Conservation (phyloP, 2,888 invertebrate species). For the Poecilus cupreus region DNA sequence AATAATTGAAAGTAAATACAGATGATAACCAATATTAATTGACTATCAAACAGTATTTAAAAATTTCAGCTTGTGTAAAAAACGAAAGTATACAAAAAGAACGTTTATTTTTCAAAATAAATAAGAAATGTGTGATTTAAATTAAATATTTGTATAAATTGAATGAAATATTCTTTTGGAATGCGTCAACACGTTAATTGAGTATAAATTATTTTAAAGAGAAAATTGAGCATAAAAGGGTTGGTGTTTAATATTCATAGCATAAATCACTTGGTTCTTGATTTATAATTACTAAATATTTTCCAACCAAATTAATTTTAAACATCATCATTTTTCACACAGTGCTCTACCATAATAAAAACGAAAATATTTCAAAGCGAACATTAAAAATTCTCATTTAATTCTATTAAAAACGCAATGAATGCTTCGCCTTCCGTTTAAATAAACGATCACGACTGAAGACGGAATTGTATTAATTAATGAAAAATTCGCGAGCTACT, state of each 20-base stretch:
- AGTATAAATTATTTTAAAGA: not conserved
- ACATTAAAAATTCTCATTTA: slow-evolving; percentile 33
- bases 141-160: too few species aligned
- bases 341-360: not conserved
- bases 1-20: not conserved
- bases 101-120: too few species aligned
- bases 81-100: too few species aligned
- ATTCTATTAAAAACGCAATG: slow-evolving; percentile 29
- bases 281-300: slow-evolving; percentile 20
- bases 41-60: not conserved
- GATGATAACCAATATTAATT: not conserved
- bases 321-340: slow-evolving; percentile 16
- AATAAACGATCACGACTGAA: slow-evolving; percentile 20
- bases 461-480: slow-evolving; percentile 34
- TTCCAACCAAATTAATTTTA: slow-evolving; percentile 21
- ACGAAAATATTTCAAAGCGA: slow-evolving; percentile 21
- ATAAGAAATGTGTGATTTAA: too few species aligned
- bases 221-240: not conserved
- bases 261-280: not conserved
- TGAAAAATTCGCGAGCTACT: slow-evolving; percentile 26
- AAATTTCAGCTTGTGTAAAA: too few species aligned
- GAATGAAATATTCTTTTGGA: not conserved
- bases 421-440: not conserved
- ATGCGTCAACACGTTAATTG: not conserved
- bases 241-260: slow-evolving; percentile 12